A percentile compares a stretch with the other conserved stretches of the same genome.
These are phyloP conservation scores for Anoura caudifer DNA, from an alignment of 2,113 vertebrate genomes.

Conservation along the genomic window DNA sequence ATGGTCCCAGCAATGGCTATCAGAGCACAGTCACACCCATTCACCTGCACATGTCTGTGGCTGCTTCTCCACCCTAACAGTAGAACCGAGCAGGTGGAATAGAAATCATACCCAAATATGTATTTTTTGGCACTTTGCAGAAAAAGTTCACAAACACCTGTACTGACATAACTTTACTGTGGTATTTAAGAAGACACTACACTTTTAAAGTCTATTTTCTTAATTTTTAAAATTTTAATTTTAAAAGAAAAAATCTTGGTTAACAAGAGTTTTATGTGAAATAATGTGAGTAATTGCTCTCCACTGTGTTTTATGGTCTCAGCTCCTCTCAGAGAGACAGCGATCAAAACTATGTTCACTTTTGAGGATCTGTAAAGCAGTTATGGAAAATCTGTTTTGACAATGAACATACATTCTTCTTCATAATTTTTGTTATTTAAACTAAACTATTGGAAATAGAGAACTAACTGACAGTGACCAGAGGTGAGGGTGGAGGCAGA, in stretches of 20 bases:
- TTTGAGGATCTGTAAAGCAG: not conserved
- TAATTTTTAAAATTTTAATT: not conserved
- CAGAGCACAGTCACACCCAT: fast-evolving
- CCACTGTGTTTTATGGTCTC: not conserved
- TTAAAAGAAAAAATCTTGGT: not conserved
- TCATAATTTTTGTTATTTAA: not conserved
- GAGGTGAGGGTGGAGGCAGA: too few relatives aligned
- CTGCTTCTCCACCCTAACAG: not conserved
- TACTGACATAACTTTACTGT: not conserved
- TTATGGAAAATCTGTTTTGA: not conserved
- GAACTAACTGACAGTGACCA: too few relatives aligned
- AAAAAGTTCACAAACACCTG: not conserved
- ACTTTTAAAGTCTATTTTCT: not conserved
- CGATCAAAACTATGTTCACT: not conserved
- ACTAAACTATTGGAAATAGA: not conserved
- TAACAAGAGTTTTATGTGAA: not conserved
- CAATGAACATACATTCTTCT: not conserved
- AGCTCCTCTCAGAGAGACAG: not conserved
- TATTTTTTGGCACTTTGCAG: not conserved
- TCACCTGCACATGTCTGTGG: fast-evolving
- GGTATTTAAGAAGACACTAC: not conserved
- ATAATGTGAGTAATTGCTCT: not conserved
- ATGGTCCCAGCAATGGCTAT: too few relatives aligned
- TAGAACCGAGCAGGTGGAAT: not conserved
- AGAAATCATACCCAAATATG: not conserved